phyloP scores from a whole-genome alignment of 2,797 vertebrate genomes.

The Acanthurus lineatus region DNA sequence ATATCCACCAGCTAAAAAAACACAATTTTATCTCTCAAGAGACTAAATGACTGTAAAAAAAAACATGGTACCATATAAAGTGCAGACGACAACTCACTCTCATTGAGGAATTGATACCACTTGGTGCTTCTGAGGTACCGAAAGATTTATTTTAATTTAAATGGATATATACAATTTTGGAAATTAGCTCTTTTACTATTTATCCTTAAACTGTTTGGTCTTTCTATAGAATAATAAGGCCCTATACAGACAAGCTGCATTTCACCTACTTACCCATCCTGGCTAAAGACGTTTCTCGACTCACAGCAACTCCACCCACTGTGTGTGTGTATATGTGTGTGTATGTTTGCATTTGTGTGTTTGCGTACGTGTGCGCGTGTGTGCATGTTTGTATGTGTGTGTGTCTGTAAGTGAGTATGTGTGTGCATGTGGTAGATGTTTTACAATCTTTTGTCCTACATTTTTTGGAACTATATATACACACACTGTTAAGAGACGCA shows the following conservation, averaged over 20 bases:
- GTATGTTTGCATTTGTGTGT: conserved; percentile 25
- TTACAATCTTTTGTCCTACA: conserved; percentile 7
- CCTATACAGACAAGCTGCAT: conserved; percentile 78
- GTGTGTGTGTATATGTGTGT: conserved; percentile 27
- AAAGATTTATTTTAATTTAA: conserved; percentile 21
- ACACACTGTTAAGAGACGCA: conserved; percentile 26
- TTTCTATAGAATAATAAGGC: conserved; percentile 52
- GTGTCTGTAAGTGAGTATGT: conserved; percentile 28
- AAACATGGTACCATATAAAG: conserved; percentile 18
- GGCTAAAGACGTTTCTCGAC: conserved; percentile 55
- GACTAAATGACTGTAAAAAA: conserved; percentile 6
- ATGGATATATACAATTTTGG: conserved; percentile 68
- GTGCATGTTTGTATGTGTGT: conserved; percentile 14
- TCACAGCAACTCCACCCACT: conserved; percentile 36
- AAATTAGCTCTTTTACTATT: conserved; percentile 72
- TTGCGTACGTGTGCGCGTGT: background rate
- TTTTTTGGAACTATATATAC: conserved; percentile 22
- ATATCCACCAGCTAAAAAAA: conserved; percentile 63
- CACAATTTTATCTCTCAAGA: conserved; percentile 24
- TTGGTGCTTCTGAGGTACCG: conserved; percentile 33
- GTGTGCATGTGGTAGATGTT: conserved; percentile 27
- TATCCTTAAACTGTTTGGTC: conserved; percentile 60
- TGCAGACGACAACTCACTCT: conserved; percentile 7
- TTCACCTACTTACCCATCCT: conserved; percentile 50
- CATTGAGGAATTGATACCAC: conserved; percentile 26